Evolutionary conservation across 2,888 invertebrate genomes (phyloP).

Genomic region (Cenopis cana): DNA sequence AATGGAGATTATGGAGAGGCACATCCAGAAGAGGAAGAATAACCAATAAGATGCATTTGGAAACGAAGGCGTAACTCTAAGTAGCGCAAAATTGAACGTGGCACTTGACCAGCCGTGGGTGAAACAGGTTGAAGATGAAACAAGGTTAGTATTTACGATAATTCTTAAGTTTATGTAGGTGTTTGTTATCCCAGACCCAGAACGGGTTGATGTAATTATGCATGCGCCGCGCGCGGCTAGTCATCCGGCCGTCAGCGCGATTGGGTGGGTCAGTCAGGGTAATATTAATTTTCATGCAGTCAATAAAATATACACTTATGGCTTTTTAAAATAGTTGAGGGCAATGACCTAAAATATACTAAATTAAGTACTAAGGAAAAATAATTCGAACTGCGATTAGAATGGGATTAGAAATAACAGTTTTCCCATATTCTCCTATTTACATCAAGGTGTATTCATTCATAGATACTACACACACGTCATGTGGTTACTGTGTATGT

Average conservation of each 20-base stretch:
- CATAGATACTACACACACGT: no score
- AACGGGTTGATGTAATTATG: constrained; percentile 28
- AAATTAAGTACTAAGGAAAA: background rate
- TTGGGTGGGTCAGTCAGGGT: constrained; percentile 40
- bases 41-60: no score
- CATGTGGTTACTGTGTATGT: no score
- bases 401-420: no score
- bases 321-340: background rate
- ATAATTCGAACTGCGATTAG: no score
- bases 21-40: no score
- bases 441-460: no score
- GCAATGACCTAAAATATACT: constrained; percentile 2
- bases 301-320: constrained; percentile 4
- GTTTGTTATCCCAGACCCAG: constrained; percentile 28
- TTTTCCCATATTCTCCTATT: no score
- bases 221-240: constrained; percentile 28
- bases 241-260: constrained; percentile 33
- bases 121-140: constrained; percentile 24
- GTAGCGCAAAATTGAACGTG: background rate
- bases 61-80: background rate
- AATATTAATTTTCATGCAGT: constrained; percentile 18
- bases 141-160: constrained; percentile 27
- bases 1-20: no score
- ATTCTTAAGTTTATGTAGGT: constrained; percentile 26
- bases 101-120: constrained; percentile 10